Percentiles rank a stretch among this genome's conserved stretches.
Evolutionary conservation across 1,140 invertebrate species (phyloP).

Genomic region (Ooceraea biroi): DNA sequence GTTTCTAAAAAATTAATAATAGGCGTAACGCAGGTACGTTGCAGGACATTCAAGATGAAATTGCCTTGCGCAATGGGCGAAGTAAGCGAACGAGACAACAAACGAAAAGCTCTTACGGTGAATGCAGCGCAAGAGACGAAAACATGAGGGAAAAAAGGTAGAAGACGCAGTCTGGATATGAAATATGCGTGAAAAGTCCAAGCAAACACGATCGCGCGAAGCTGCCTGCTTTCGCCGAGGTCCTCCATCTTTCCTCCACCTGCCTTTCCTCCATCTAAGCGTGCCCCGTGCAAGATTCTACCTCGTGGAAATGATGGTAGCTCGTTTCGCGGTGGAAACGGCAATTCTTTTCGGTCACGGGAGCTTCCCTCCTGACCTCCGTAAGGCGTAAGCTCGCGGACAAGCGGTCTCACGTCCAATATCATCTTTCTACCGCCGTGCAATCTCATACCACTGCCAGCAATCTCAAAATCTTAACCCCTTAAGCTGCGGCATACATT

Average conservation of each 20-base stretch:
- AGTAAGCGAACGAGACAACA: slow-evolving; percentile 22
- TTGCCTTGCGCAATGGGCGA: not conserved
- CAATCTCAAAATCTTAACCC: slow-evolving; percentile 56
- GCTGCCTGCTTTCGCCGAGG: slow-evolving; percentile 30
- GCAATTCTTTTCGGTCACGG: slow-evolving; percentile 59
- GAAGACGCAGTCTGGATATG: slow-evolving; percentile 36
- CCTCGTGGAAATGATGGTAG: slow-evolving; percentile 52
- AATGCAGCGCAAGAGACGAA: slow-evolving; percentile 19
- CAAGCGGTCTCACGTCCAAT: slow-evolving; percentile 52
- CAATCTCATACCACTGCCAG: slow-evolving; percentile 42
- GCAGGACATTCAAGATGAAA: not conserved
- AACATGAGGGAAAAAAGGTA: slow-evolving; percentile 26
- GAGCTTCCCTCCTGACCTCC: slow-evolving; percentile 15
- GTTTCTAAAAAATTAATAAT: not conserved
- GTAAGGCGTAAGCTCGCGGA: slow-evolving; percentile 53
- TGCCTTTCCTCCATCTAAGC: slow-evolving; percentile 45
- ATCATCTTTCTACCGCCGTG: slow-evolving; percentile 42
- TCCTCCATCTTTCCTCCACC: slow-evolving; percentile 31
- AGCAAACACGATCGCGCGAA: slow-evolving; percentile 54
- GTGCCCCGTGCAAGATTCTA: slow-evolving; percentile 53
- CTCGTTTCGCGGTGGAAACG: slow-evolving; percentile 53
- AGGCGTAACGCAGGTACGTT: not conserved
- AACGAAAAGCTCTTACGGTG: slow-evolving; percentile 16
- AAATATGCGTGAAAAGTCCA: slow-evolving; percentile 63
- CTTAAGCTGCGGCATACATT: slow-evolving; percentile 39